Percentiles rank a stretch among this genome's conserved stretches.
Conservation (phyloP, 23 tunicate species). For the Phallusia fumigata region DNA sequence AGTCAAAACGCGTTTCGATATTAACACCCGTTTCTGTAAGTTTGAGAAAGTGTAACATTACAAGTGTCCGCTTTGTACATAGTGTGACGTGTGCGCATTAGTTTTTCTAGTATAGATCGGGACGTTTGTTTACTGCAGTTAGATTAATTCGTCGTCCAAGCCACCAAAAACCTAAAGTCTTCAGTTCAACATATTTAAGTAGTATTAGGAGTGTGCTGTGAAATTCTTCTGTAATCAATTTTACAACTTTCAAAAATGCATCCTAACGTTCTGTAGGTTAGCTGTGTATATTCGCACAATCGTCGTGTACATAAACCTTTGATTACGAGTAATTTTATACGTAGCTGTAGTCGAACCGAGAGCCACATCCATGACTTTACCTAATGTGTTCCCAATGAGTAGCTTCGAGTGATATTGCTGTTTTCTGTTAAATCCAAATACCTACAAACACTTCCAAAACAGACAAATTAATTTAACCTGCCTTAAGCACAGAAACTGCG, state of each 20-base stretch:
- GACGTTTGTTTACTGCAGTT: constrained; percentile 30
- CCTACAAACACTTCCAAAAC: no score
- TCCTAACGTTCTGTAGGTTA: not conserved
- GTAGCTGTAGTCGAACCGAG: not conserved
- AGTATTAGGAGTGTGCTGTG: not conserved
- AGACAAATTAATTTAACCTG: no score
- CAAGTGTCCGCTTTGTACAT: not conserved
- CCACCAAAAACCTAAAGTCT: no score
- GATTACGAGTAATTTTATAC: not conserved
- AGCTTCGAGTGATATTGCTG: not conserved
- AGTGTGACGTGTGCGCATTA: not conserved
- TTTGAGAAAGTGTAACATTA: no score
- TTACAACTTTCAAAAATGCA: no score
- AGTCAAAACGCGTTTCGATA: no score
- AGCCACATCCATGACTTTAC: constrained; percentile 28
- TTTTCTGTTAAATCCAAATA: no score
- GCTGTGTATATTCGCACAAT: not conserved
- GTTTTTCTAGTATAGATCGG: constrained; percentile 14
- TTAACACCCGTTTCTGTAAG: no score
- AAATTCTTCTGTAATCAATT: not conserved
- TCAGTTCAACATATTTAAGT: not conserved
- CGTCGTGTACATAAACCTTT: not conserved
- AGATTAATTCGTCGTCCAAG: not conserved
- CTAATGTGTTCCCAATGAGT: constrained; percentile 21
- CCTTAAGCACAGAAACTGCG: no score